phyloP scores from a whole-genome alignment of 2,888 invertebrate genomes.

The Chrysolina americana region DNA sequence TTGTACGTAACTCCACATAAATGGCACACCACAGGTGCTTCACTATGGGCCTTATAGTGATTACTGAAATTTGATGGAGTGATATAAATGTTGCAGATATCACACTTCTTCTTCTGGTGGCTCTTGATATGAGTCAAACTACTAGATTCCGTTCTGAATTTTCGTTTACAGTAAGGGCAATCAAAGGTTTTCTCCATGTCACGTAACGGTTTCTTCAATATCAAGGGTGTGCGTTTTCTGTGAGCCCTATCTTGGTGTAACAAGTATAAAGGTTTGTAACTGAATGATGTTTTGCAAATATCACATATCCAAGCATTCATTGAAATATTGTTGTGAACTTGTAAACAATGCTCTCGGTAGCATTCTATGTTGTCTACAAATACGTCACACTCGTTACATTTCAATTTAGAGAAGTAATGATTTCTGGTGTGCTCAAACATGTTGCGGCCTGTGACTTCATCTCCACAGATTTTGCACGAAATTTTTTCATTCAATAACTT shows the following conservation, averaged over 20 bases:
- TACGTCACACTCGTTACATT: slow-evolving; percentile 48
- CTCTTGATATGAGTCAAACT: slow-evolving; percentile 55
- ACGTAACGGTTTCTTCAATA: slow-evolving; percentile 3
- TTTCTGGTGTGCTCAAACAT: slow-evolving; percentile 52
- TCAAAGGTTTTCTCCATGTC: slow-evolving; percentile 34
- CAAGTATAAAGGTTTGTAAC: slow-evolving; percentile 54
- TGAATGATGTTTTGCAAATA: slow-evolving; percentile 50
- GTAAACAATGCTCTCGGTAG: slow-evolving; percentile 42
- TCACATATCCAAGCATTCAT: slow-evolving; percentile 48
- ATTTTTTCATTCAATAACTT: slow-evolving; percentile 34
- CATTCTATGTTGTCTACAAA: slow-evolving; percentile 44
- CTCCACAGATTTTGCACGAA: slow-evolving; percentile 54
- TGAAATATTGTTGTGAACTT: slow-evolving; percentile 36
- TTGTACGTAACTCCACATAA: slow-evolving; percentile 61
- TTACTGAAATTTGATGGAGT: slow-evolving; percentile 59
- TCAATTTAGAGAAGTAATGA: slow-evolving; percentile 46
- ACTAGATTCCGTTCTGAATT: slow-evolving; percentile 47
- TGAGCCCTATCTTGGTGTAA: slow-evolving; percentile 52
- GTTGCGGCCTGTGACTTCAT: slow-evolving; percentile 45
- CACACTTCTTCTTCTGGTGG: slow-evolving; percentile 61
- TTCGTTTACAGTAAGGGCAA: slow-evolving; percentile 53
- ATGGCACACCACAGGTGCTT: slow-evolving; percentile 60
- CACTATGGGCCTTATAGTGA: slow-evolving; percentile 60
- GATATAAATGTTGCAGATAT: slow-evolving; percentile 58
- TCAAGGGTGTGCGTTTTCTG: slow-evolving; percentile 12